Evolutionary conservation across 2,797 vertebrate genomes (phyloP).

Genomic region (Micropoecilia bifurca): DNA sequence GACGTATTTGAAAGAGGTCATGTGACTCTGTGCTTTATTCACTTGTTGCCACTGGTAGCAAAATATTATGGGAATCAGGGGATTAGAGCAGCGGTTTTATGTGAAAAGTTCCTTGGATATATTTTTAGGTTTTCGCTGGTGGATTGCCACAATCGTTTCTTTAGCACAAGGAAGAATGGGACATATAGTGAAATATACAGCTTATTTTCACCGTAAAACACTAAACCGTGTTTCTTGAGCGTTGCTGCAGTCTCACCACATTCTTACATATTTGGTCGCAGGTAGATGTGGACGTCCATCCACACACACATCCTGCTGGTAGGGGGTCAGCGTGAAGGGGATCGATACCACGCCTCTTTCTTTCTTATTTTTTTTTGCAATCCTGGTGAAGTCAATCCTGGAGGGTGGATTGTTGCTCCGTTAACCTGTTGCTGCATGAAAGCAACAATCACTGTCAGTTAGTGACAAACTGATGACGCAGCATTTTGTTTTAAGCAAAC

Average conservation of each 20-base stretch:
- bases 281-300: constrained; percentile 79
- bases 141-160: constrained; percentile 62
- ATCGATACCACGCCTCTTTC: constrained; percentile 71
- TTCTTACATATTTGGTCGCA: constrained; percentile 72
- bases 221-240: constrained; percentile 45
- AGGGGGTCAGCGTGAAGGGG: constrained; percentile 61
- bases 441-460: constrained; percentile 14
- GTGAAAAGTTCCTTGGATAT: not conserved
- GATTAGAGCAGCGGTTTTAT: constrained; percentile 55
- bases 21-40: constrained; percentile 81
- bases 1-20: constrained; percentile 77
- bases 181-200: constrained; percentile 76
- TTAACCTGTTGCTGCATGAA: constrained; percentile 64
- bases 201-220: constrained; percentile 74
- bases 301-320: constrained; percentile 70
- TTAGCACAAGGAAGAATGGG: constrained; percentile 57
- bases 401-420: constrained; percentile 45
- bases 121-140: constrained; percentile 62
- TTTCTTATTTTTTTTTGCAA: constrained; percentile 47
- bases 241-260: constrained; percentile 37
- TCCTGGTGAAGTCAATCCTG: constrained; percentile 71
- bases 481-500: constrained; percentile 18
- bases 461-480: constrained; percentile 5
- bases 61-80: constrained; percentile 77
- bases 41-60: constrained; percentile 83